Evolutionary conservation across 2,797 vertebrate genomes (phyloP).

Genomic region (Eulemur coronatus): DNA sequence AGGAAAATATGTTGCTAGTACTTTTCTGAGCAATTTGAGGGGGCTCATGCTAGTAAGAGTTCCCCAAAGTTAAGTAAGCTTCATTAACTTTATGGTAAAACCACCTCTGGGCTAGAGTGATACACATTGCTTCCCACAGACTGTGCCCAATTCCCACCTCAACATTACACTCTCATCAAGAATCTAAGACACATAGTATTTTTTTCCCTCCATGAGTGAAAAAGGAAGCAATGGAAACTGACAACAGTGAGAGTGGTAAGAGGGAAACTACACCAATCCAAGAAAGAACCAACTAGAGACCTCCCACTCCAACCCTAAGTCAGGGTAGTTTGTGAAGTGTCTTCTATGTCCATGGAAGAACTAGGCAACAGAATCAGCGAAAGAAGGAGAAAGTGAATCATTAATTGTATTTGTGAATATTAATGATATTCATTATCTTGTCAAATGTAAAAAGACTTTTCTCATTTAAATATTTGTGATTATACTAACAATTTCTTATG

Average conservation of each 20-base stretch:
- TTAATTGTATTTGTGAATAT: neutral
- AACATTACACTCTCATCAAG: neutral
- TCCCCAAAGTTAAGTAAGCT: neutral
- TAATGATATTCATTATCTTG: neutral
- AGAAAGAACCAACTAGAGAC: neutral
- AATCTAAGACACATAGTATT: neutral
- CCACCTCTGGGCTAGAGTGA: neutral
- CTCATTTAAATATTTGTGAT: neutral
- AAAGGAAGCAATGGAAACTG: neutral
- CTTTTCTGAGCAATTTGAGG: neutral
- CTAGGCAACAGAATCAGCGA: neutral
- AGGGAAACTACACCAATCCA: neutral
- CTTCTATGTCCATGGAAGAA: neutral
- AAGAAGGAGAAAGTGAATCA: neutral
- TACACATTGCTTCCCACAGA: neutral
- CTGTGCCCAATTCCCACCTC: neutral
- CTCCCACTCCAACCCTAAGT: neutral
- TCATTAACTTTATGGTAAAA: neutral
- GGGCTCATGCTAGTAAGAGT: neutral
- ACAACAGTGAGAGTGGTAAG: neutral
- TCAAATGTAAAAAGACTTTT: neutral
- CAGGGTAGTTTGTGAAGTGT: neutral
- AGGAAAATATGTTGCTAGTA: neutral
- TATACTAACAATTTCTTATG: neutral
- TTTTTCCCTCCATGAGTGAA: neutral